Conservation (phyloP, 2,113 vertebrate species). For the Calyptommatus sinebrachiatus region DNA sequence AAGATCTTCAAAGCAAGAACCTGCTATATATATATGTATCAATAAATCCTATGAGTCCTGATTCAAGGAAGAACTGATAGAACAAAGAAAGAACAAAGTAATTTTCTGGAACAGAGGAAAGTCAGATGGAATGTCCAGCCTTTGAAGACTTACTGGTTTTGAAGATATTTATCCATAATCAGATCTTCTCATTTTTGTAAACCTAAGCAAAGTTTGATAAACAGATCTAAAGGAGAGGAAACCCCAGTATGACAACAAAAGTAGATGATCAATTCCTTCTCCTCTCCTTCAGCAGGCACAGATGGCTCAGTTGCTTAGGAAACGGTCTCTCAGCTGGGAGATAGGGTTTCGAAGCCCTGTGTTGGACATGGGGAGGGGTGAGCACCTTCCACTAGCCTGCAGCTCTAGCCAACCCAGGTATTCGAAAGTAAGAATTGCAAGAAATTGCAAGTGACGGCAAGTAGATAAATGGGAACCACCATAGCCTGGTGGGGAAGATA, state of each 20-base stretch:
- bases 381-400: too few relatives aligned
- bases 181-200: not conserved
- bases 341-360: too few relatives aligned
- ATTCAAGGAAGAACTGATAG: not conserved
- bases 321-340: too few relatives aligned
- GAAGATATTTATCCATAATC: not conserved
- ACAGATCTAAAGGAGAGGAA: not conserved
- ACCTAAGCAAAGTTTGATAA: not conserved
- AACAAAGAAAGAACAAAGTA: not conserved
- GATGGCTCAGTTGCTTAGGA: too few relatives aligned
- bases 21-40: not conserved
- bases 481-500: too few relatives aligned
- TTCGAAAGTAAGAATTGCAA: too few relatives aligned
- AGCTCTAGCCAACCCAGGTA: too few relatives aligned
- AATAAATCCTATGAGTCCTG: not conserved
- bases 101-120: conserved; percentile 16
- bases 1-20: not conserved
- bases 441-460: too few relatives aligned
- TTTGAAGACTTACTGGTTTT: conserved; percentile 15
- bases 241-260: not conserved
- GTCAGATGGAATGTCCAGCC: not conserved
- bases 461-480: too few relatives aligned
- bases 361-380: too few relatives aligned
- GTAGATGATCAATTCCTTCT: too few relatives aligned
- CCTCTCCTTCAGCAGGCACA: too few relatives aligned